These are phyloP conservation scores for Illadopsis cleaveri DNA, from an alignment of 2,113 vertebrate species.

Conservation along the genomic window DNA sequence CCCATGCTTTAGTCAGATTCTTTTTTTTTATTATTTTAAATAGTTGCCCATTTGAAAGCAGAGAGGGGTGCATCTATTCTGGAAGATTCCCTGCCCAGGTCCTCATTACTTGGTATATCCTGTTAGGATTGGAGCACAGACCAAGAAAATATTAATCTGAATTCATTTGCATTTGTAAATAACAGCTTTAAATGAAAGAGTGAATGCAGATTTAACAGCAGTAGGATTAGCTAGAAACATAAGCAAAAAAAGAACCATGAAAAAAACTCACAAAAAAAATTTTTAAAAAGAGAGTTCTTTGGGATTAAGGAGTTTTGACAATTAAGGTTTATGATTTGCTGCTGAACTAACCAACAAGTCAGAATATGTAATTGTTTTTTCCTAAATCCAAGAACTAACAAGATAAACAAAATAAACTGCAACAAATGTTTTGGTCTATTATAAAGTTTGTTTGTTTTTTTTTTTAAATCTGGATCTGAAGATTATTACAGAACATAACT, in stretches of 20 bases:
- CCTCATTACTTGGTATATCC: background rate
- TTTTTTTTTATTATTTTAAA: background rate
- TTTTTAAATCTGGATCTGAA: background rate
- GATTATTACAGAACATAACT: background rate
- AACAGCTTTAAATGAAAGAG: background rate
- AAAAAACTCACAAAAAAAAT: background rate
- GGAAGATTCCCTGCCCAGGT: background rate
- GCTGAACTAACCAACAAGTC: background rate
- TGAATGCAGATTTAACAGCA: background rate
- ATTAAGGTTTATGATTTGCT: background rate
- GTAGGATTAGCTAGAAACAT: background rate
- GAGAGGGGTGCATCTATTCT: fast-evolving
- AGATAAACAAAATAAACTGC: background rate
- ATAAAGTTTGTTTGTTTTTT: background rate
- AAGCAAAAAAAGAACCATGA: background rate
- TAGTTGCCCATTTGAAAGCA: background rate
- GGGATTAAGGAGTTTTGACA: background rate
- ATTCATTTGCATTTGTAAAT: background rate
- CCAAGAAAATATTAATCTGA: background rate
- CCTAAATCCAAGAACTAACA: background rate
- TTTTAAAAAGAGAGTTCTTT: background rate
- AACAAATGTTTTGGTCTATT: background rate
- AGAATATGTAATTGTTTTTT: background rate
- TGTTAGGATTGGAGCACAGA: background rate
- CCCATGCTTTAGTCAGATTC: background rate